These are phyloP conservation scores for Ischnus inquisitorius DNA, from an alignment of 2,888 invertebrate species.

Conservation along the genomic window DNA sequence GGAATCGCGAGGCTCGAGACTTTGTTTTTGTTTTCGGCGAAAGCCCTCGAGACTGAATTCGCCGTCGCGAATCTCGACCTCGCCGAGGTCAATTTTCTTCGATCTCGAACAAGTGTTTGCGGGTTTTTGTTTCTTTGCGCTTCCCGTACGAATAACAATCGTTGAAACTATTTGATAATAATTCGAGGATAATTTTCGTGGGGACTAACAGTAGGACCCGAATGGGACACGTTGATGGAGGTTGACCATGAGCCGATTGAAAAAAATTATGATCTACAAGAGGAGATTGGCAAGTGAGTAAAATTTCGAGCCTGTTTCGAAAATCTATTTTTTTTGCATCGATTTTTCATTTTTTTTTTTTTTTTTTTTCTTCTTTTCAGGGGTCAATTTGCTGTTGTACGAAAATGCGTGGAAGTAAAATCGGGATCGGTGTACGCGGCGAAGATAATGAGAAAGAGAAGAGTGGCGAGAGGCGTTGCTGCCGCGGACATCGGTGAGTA, in stretches of 20 bases:
- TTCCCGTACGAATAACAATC: background rate
- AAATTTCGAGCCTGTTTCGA: background rate
- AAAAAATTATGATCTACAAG: constrained; percentile 86
- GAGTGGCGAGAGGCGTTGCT: constrained; percentile 87
- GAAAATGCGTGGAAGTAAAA: constrained; percentile 86
- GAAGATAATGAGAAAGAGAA: constrained; percentile 88
- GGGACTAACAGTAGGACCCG: constrained; percentile 75
- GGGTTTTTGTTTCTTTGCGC: no score
- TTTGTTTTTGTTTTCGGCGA: no score
- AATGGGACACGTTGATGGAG: constrained; percentile 85
- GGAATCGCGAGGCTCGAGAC: no score
- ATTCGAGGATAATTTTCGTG: background rate
- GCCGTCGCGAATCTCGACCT: no score
- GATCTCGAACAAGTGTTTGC: no score
- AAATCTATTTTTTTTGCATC: background rate
- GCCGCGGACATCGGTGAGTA: constrained; percentile 87
- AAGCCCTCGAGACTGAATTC: no score
- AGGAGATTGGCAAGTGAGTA: constrained; percentile 87
- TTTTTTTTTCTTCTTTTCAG: constrained; percentile 82
- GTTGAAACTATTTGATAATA: no score
- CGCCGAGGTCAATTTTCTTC: no score
- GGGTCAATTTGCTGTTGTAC: constrained; percentile 89
- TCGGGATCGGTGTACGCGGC: constrained; percentile 88
- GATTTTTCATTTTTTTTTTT: background rate
- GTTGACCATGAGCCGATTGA: constrained; percentile 86